Evolutionary conservation across 2,888 invertebrate genomes (phyloP), one percentile per base, ranked within the genome.

Genomic region (Drosophila mettleri): DNA sequence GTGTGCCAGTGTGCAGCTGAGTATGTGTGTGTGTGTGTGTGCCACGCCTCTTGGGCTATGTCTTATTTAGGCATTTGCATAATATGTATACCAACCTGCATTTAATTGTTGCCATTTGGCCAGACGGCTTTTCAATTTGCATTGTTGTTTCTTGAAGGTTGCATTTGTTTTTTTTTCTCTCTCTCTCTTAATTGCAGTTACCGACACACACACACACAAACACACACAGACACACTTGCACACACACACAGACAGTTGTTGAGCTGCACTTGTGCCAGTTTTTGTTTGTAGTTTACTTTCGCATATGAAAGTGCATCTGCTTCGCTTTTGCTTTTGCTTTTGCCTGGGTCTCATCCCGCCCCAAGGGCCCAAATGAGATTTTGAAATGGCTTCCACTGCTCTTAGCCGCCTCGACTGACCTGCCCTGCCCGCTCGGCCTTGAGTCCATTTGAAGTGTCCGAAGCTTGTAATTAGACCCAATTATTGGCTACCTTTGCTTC

Each of bases 251-350:
- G 27, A 43, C 49, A 20, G 51, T 49, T 34, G 53, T 10, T 36
- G 38, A 52, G 39, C 72, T 72, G 69, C 74, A 76, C 67, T 79
- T 78, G 79, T 74, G 62, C 79, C 55, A 78, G 54, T 76, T 78
- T 78, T 55, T 59, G 55, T 76, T 51, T 53, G 61, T 51, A 58
- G 34, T 59, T 64, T 61, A 61, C 72, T 75, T 75, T 75, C 75
- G 66, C 74, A 78, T 75, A 64, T 69, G 79, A 79, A 80, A 79
- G 80, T 77, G 79, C 80, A 77, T 64, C 72, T 78, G 77, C 49
- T 60, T 57, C 39, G 63, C 67, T 65, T 71, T 57, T 62, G 69
- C 61, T 49, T 33, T 33, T 33, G 33, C 7, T 5, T 20, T 49
- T 49, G 9, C 22, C 8, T n/a, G 22, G 9, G n/a, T 33, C 12